phyloP scores from a whole-genome alignment of 1,140 invertebrate genomes.

The Radopholus similis region DNA sequence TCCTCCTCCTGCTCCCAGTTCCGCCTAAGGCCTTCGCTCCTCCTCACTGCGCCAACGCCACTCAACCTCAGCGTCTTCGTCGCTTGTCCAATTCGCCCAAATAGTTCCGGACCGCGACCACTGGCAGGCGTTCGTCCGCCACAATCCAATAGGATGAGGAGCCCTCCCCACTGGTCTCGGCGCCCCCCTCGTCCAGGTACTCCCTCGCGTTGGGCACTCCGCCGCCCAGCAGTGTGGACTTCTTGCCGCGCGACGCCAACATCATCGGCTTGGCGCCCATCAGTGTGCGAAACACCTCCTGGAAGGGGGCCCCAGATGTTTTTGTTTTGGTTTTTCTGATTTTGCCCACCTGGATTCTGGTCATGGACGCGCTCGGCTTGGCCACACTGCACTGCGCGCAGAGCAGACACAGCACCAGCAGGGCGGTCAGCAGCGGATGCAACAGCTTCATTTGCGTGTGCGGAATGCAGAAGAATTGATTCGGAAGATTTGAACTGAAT shows the following conservation, averaged over 20 bases:
- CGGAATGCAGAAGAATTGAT: not conserved
- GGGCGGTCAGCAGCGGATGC: not conserved
- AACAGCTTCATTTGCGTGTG: not conserved
- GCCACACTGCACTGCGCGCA: conserved; percentile 4
- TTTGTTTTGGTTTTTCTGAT: not conserved
- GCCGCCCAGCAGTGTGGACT: conserved; percentile 1
- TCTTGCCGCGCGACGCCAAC: conserved; percentile 18
- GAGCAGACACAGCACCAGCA: conserved; percentile 6
- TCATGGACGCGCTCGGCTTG: conserved; percentile 20
- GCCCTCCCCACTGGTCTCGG: not conserved
- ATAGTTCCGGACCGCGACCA: not conserved
- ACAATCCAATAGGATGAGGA: not conserved
- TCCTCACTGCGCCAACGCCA: not conserved
- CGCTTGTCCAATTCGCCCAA: not conserved
- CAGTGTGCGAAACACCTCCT: conserved; percentile 26
- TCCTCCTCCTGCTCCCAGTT: not conserved
- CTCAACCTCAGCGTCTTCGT: conserved; percentile 3
- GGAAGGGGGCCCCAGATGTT: not conserved
- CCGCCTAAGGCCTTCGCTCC: not conserved
- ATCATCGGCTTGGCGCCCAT: conserved; percentile 24
- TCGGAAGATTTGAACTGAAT: too few relatives aligned
- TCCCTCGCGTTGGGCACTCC: not conserved
- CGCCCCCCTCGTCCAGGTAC: not conserved
- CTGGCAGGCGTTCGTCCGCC: not conserved
- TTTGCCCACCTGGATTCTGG: conserved; percentile 21